phyloP scores from a whole-genome alignment of 2,113 vertebrate species.

The Jacana jacana region DNA sequence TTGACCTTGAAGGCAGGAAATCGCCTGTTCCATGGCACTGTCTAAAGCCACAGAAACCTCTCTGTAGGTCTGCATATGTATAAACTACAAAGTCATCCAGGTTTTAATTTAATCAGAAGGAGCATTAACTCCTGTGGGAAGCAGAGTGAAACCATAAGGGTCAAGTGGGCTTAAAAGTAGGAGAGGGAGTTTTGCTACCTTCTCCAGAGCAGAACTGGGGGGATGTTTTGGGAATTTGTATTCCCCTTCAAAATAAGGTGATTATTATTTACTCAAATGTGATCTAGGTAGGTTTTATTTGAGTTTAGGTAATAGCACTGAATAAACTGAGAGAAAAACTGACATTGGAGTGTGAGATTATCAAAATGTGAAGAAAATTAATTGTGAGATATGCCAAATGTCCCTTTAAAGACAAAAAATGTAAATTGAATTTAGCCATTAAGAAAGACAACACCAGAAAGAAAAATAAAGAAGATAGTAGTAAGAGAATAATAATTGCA shows the following conservation, averaged over 20 bases:
- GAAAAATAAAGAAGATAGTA: conserved; percentile 35
- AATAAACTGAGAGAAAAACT: neutral
- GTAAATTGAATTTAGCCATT: conserved; percentile 44
- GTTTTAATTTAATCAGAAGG: conserved; percentile 14
- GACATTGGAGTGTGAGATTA: neutral
- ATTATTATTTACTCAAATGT: neutral
- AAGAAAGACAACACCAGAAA: conserved; percentile 73
- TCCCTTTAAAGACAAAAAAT: neutral
- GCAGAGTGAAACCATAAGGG: neutral
- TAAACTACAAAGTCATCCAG: neutral
- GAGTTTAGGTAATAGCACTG: neutral
- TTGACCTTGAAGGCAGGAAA: conserved; percentile 4
- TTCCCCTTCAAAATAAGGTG: neutral
- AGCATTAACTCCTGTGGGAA: neutral
- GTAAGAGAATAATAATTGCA: conserved; percentile 87
- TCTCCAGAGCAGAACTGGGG: neutral
- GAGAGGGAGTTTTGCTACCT: neutral
- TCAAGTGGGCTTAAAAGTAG: neutral
- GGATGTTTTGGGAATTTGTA: neutral
- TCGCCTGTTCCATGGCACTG: accelerated
- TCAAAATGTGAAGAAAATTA: conserved; percentile 11
- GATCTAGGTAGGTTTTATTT: neutral
- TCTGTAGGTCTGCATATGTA: neutral
- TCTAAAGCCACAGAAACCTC: neutral
- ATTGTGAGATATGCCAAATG: neutral